These are phyloP conservation scores for Drosophila monieri DNA, from an alignment of 2,888 invertebrate species.

Conservation along the genomic window DNA sequence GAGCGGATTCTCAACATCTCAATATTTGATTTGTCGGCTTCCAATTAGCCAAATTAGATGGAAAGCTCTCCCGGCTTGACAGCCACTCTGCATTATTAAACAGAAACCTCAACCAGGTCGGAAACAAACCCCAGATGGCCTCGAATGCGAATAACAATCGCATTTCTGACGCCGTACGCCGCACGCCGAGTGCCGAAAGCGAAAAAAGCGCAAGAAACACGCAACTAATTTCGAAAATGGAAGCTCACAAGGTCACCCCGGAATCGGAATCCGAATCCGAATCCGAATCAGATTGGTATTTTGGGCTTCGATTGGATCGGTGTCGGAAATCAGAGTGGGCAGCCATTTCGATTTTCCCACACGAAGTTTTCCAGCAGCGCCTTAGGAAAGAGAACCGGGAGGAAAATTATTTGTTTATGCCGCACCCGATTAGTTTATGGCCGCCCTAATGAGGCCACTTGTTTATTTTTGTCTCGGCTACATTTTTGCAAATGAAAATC, in stretches of 20 bases:
- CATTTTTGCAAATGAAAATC: slow-evolving; percentile 61
- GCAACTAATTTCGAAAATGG: slow-evolving; percentile 59
- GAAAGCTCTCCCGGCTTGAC: slow-evolving; percentile 6
- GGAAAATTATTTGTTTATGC: slow-evolving; percentile 67
- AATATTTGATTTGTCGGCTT: slow-evolving; percentile 29
- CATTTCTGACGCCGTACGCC: slow-evolving; percentile 11
- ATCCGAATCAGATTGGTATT: slow-evolving; percentile 8
- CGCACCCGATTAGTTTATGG: slow-evolving; percentile 74
- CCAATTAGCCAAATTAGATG: slow-evolving; percentile 69
- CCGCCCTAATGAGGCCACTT: slow-evolving; percentile 39
- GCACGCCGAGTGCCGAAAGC: slow-evolving; percentile 13
- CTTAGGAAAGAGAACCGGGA: neutral
- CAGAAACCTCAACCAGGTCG: slow-evolving; percentile 11
- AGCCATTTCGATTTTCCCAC: slow-evolving; percentile 57
- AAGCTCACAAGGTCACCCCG: slow-evolving; percentile 39
- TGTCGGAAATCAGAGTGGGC: slow-evolving; percentile 12
- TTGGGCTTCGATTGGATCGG: slow-evolving; percentile 1
- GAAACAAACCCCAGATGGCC: slow-evolving; percentile 46
- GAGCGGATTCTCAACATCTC: slow-evolving; percentile 44
- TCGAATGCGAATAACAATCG: slow-evolving; percentile 21
- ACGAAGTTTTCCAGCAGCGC: slow-evolving; percentile 59
- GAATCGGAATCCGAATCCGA: slow-evolving; percentile 13
- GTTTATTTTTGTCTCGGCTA: slow-evolving; percentile 55
- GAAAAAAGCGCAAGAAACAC: slow-evolving; percentile 41
- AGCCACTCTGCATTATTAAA: slow-evolving; percentile 54